Evolutionary conservation across 2,113 vertebrate species (phyloP).

Genomic region (Dromas ardeola): DNA sequence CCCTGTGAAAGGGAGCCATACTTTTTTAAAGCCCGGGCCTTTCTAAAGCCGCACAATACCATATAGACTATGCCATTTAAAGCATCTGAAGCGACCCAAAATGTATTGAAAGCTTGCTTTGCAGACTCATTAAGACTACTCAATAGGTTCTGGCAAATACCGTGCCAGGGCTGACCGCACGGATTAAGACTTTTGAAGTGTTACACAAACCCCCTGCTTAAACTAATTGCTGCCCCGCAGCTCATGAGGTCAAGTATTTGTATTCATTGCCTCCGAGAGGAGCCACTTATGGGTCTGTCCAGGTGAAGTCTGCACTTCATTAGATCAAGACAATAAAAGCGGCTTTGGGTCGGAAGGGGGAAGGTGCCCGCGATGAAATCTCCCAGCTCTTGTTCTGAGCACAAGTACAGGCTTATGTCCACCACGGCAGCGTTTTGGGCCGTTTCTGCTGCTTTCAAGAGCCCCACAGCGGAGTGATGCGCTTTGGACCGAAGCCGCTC

Average conservation of each 20-base stretch:
- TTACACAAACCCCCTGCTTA: conserved; percentile 77
- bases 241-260: conserved; percentile 82
- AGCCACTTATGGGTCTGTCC: conserved; percentile 72
- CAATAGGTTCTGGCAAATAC: conserved; percentile 72
- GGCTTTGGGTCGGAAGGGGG: not conserved
- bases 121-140: conserved; percentile 71
- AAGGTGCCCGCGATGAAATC: not conserved
- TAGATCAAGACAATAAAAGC: conserved; percentile 65
- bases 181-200: conserved; percentile 80
- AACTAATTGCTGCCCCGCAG: conserved; percentile 80
- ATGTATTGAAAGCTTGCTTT: conserved; percentile 70
- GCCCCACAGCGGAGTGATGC: not conserved
- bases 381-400: not conserved
- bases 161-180: conserved; percentile 62
- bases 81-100: conserved; percentile 73
- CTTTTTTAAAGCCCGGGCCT: conserved; percentile 69
- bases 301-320: conserved; percentile 72
- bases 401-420: not conserved
- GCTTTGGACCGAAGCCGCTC: not conserved
- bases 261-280: conserved; percentile 71
- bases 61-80: conserved; percentile 74
- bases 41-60: conserved; percentile 73
- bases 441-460: not conserved
- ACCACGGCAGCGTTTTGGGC: not conserved
- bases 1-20: conserved; percentile 68